Conservation (phyloP, 2,113 vertebrate species). For the Lampris megalopsis region DNA sequence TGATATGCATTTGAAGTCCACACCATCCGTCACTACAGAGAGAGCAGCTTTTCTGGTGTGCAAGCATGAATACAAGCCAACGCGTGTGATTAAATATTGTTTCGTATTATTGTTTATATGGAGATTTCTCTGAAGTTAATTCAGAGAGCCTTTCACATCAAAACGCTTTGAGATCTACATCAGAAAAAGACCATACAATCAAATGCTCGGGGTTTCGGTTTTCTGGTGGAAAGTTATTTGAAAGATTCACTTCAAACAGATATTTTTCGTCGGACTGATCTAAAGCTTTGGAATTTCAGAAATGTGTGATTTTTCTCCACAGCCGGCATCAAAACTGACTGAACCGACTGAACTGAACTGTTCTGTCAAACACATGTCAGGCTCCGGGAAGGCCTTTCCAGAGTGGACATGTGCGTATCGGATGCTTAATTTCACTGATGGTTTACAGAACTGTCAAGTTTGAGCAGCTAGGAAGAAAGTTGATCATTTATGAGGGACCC, state of each 20-base stretch:
- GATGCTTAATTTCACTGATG: constrained; percentile 40
- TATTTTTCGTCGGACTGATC: constrained; percentile 74
- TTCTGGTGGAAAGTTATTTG: constrained; percentile 76
- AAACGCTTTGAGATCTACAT: constrained; percentile 73
- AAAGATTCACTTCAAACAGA: constrained; percentile 79
- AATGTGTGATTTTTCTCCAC: constrained; percentile 73
- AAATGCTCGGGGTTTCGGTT: constrained; percentile 65
- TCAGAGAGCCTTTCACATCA: constrained; percentile 70
- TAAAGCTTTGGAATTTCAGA: constrained; percentile 75
- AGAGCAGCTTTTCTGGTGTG: constrained; percentile 69
- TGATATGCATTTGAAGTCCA: constrained; percentile 75
- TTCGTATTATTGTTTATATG: constrained; percentile 78
- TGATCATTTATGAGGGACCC: background rate
- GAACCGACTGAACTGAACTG: constrained; percentile 73
- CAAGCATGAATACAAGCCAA: constrained; percentile 71
- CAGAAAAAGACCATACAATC: constrained; percentile 71
- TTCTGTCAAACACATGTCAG: constrained; percentile 64
- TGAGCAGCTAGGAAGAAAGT: constrained; percentile 42
- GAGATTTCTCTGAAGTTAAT: constrained; percentile 75
- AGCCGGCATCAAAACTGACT: constrained; percentile 69
- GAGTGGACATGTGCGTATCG: constrained; percentile 51
- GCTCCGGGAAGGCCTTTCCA: constrained; percentile 50
- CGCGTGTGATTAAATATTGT: constrained; percentile 80
- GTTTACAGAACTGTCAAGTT: constrained; percentile 4
- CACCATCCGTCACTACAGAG: constrained; percentile 67